phyloP scores from a whole-genome alignment of 2,888 invertebrate genomes.

The Orthosia incerta region DNA sequence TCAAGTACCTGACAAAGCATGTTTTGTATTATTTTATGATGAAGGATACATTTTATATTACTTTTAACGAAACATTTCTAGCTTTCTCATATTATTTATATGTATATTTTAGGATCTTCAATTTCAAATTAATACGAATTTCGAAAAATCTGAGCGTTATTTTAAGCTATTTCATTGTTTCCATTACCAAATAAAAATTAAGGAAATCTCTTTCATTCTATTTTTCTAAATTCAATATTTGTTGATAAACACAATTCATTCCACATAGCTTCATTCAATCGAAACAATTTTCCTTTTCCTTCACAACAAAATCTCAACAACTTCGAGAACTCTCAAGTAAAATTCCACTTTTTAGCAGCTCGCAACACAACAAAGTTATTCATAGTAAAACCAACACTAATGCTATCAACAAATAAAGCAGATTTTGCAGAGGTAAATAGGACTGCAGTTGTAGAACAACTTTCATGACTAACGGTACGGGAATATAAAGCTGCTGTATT shows the following conservation, averaged over 20 bases:
- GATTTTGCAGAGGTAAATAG: constrained; percentile 36
- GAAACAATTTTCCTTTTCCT: constrained; percentile 7
- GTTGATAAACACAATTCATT: constrained; percentile 1
- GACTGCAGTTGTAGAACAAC: constrained; percentile 35
- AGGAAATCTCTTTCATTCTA: too few species aligned
- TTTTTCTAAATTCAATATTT: not conserved
- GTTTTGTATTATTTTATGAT: too few species aligned
- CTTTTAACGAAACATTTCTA: too few species aligned
- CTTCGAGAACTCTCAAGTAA: constrained; percentile 23
- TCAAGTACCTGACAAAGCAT: too few species aligned
- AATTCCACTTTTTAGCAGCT: constrained; percentile 22
- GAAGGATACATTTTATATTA: too few species aligned
- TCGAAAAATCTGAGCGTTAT: too few species aligned
- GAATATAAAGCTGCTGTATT: constrained; percentile 32
- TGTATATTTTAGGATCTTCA: too few species aligned
- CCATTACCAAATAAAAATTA: too few species aligned
- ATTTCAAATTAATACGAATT: too few species aligned
- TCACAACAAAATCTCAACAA: not conserved
- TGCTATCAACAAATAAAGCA: constrained; percentile 26
- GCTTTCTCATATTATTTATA: too few species aligned
- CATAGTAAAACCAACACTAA: constrained; percentile 37
- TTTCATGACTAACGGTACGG: constrained; percentile 28
- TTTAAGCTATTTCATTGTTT: too few species aligned
- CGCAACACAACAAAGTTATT: constrained; percentile 38
- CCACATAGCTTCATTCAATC: not conserved